Evolutionary conservation across 2,888 invertebrate species (phyloP), one percentile per base, ranked within the genome.

Genomic region (Esperia sulphurella): DNA sequence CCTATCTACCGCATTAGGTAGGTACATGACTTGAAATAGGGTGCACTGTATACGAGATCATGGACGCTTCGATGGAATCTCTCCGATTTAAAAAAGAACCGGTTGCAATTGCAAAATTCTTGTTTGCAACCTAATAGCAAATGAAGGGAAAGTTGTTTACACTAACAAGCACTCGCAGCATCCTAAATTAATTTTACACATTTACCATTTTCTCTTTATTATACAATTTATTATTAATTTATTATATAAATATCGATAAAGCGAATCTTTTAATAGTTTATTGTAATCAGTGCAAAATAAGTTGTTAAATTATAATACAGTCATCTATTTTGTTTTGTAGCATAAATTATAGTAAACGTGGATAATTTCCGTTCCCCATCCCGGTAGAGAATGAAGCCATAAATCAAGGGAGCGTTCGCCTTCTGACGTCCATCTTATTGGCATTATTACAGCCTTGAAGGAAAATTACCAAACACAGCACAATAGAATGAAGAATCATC

Each of bases 361-460:
- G 57, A 59, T 63, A 63, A 63, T 63, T 60, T 59, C 8, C 39
- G 56, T 43, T 42, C 35, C 2, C 35, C 8, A 8, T 56, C 55
- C 46, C 53, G 42, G 52, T 61, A 58, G 61, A 61, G 66, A 69
- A 72, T 68, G 66, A 70, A 62, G 59, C 54, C 66, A 63, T 72
- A 72, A 71, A 72, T 72, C 71, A 68, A 58, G 53, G 48, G 53
- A 49, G 53, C 54, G 54, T 58, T 58, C 57, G 55, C 51, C 56
- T 54, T 55, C 54, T 58, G 67, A 57, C 64, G 64, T 61, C 63
- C 63, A 70, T 72, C 62, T 69, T 68, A 68, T 57, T 59, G 60
- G 54, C 59, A 61, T 69, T 66, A 62, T 63, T 53, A 51, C 45
- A 51, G 51, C 54, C 46, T 14, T 39, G 14, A 39, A 53, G 35